These are phyloP conservation scores for Hyperopisus bebe DNA, from an alignment of 2,113 vertebrate genomes.

Conservation along the genomic window DNA sequence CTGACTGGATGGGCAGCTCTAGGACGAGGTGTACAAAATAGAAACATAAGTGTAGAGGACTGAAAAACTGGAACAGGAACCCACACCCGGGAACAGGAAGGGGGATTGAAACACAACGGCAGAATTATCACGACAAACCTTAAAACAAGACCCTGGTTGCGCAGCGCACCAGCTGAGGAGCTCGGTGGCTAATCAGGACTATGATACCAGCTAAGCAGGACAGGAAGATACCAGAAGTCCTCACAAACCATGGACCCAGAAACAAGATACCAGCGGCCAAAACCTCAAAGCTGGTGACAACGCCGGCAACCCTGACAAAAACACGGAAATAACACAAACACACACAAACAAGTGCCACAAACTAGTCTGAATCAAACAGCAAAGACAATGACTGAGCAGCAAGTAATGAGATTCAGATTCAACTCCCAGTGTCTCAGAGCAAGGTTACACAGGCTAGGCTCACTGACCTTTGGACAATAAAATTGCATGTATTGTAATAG, in stretches of 20 bases:
- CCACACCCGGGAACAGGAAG: background rate
- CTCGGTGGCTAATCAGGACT: background rate
- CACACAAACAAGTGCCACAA: background rate
- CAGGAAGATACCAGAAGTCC: background rate
- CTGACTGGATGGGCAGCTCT: background rate
- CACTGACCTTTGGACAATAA: background rate
- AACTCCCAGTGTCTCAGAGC: background rate
- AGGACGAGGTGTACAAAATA: background rate
- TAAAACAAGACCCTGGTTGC: background rate
- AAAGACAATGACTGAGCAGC: background rate
- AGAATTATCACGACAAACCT: background rate
- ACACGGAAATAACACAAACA: background rate
- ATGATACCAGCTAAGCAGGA: background rate
- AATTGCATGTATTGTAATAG: background rate
- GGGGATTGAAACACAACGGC: background rate
- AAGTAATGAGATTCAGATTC: background rate
- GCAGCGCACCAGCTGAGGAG: background rate
- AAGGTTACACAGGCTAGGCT: background rate
- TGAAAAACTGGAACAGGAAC: background rate
- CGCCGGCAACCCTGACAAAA: background rate
- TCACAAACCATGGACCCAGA: background rate
- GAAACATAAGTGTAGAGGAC: background rate
- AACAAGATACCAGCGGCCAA: background rate
- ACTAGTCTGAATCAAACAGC: background rate
- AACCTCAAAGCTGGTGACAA: background rate